These are phyloP conservation scores for Brachycybe producta DNA, from an alignment of 2,888 invertebrate genomes.

Conservation along the genomic window DNA sequence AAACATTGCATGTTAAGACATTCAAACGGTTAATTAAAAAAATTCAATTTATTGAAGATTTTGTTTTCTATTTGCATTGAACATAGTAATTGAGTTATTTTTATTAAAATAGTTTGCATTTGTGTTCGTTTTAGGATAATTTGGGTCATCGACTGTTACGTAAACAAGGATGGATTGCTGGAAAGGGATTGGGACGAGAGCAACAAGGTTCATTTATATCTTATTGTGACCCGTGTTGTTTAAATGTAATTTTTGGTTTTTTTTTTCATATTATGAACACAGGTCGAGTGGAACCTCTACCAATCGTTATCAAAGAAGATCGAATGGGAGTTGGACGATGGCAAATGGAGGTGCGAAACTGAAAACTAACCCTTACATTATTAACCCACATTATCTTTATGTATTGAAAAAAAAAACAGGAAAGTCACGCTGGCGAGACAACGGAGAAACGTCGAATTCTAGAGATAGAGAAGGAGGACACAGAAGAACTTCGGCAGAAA, in stretches of 20 bases:
- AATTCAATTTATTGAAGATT: constrained; percentile 11
- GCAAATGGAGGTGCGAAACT: constrained; percentile 25
- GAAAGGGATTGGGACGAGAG: constrained; percentile 24
- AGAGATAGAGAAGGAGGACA: constrained; percentile 25
- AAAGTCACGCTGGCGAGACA: constrained; percentile 25
- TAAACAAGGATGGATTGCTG: constrained; percentile 26
- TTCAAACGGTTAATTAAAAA: neutral
- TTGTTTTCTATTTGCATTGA: no score
- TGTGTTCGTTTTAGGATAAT: constrained; percentile 22
- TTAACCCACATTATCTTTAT: neutral
- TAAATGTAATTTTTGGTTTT: neutral
- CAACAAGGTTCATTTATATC: constrained; percentile 22
- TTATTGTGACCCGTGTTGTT: neutral
- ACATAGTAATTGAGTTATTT: no score
- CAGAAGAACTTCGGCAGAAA: constrained; percentile 24
- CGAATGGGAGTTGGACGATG: constrained; percentile 25
- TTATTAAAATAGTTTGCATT: no score
- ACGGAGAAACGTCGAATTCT: constrained; percentile 25
- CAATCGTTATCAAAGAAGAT: constrained; percentile 24
- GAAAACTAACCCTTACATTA: neutral
- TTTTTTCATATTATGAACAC: no score
- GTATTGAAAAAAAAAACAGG: constrained; percentile 16
- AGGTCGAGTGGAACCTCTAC: constrained; percentile 25
- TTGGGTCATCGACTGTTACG: constrained; percentile 24
- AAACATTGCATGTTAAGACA: neutral